Base-by-base conservation (phyloP, 2,113 vertebrate species). In the Elanoides forficatus region DNA sequence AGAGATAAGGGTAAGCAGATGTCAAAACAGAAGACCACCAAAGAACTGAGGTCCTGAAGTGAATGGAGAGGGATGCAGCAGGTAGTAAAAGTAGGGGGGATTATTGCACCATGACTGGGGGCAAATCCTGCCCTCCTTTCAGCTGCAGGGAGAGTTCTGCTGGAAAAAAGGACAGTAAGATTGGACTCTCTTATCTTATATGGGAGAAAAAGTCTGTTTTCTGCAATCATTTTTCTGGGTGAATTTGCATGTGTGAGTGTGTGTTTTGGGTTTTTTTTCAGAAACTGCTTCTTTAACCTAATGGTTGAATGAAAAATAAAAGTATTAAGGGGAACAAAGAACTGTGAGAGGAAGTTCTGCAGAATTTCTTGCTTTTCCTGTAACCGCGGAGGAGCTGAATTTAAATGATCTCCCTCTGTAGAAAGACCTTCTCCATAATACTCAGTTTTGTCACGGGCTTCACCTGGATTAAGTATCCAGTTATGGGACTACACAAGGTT, bases 1-100 rank as follows among this genome's bases (percentile, higher is more conserved):
- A 62, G 74, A 96, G 98, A 97, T 98, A 98, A 98, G 91, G 66
- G 88, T 85, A 93, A 97, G 88, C 94, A 97, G 88, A 97, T 96
- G 93, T 96, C 93, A 88, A 96, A 97, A 97, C 86, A 97, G 94
- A 80, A 97, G 96, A 98, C 97, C 97, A 98, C 98, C 98, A 97
- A 96, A 92, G 96, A 95, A 65, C 81, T 50, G 22, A 88, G 62
- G 52, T 89, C 82, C 92, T 70, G 53, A 90, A 92, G 91, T 52
- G 86, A 87, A 52, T 36, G 70, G 45, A 34, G 81, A 92, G 66
- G 68, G 26, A 80, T 82, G 38, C 38, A 94, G 71, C 32, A 70
- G 93, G 96, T 95, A 94, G 86, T 63, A 94, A 76, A 95, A 74
- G 45, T n/a, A 34, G 63, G 11, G 16, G 65, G n/a, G 65, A 30